Base-by-base conservation (phyloP, 2,113 vertebrate genomes). In the Equus przewalskii region DNA sequence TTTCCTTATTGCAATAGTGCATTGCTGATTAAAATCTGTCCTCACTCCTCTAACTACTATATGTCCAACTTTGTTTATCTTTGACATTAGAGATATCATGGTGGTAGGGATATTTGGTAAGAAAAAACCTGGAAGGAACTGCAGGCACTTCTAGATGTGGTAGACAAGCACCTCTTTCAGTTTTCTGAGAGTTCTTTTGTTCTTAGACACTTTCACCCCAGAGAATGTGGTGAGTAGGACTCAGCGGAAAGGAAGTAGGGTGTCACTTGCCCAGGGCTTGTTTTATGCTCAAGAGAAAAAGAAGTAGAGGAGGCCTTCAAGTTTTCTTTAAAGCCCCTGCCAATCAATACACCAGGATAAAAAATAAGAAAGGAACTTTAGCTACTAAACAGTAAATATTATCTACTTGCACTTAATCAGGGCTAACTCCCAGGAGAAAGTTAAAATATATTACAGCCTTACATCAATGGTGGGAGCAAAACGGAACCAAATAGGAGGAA, bases 301-400 rank as follows among this genome's bases (percentile, higher is more conserved):
- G 30, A 75, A 92, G 28, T 16, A 78, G 60, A 89, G 21, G 44
- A 51, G 22, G 2, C 2, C 24, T 81, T 88, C 82, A 69, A 75
- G 41, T 64, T 89, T 64, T 28, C 87, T 56, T 64, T 73, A 92
- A 92, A 19, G 11, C 36, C 14, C 49, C 28, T 6, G 12, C 11
- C 56, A 90, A 41, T 86, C 19, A 26, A 80, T 46, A 81, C 30
- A 56, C 46, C 6, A 60, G 24, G 26, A 51, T 70, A 33, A 86
- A 92, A 92, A 95, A 33, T 58, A 22, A 95, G n/a, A 84, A 75
- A 82, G 16, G 12, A 91, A 75, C 12, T 33, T 26, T 80, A 93
- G 30, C 16, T 49, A 49, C 21, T 89, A 85, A 75, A 69, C 14
- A 80, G 21, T 76, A 64, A 56, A 73, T 60, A 58, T n/a, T 58